Conservation (phyloP, 1,140 invertebrate species). For the Platyura marginata region DNA sequence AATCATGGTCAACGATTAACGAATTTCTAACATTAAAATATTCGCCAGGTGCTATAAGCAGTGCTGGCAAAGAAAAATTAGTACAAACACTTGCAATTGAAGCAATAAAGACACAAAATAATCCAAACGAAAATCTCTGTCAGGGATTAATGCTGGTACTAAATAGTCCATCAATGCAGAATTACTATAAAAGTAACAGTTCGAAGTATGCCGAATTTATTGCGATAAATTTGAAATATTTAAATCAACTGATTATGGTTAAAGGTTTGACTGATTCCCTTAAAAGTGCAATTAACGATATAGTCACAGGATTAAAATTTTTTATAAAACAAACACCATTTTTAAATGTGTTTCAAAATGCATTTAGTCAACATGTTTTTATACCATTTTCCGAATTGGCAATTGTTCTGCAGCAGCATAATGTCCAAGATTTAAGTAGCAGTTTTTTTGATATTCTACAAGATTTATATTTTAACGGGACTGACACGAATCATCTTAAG, state of each 20-base stretch:
- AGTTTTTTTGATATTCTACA: too few species aligned
- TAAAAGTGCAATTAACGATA: background rate
- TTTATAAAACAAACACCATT: background rate
- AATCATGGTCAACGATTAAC: background rate
- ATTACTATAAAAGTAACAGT: background rate
- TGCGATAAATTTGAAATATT: background rate
- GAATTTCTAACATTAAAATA: background rate
- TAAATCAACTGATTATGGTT: background rate
- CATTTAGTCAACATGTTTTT: background rate
- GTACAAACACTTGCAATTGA: too few species aligned
- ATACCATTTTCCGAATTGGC: background rate
- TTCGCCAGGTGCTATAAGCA: background rate
- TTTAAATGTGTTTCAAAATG: background rate
- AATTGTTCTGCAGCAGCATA: too few species aligned
- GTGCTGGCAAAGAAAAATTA: background rate
- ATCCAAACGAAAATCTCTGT: too few species aligned
- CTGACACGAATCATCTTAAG: background rate
- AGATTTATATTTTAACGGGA: slow-evolving; percentile 6
- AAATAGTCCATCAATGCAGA: background rate
- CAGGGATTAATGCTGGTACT: background rate
- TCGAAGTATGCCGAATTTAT: background rate
- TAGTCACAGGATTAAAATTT: background rate
- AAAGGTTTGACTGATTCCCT: background rate
- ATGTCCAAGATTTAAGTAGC: too few species aligned
- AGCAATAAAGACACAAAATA: too few species aligned